Evolutionary conservation across 2,797 vertebrate genomes (phyloP).

Genomic region (Necrosyrtes monachus): DNA sequence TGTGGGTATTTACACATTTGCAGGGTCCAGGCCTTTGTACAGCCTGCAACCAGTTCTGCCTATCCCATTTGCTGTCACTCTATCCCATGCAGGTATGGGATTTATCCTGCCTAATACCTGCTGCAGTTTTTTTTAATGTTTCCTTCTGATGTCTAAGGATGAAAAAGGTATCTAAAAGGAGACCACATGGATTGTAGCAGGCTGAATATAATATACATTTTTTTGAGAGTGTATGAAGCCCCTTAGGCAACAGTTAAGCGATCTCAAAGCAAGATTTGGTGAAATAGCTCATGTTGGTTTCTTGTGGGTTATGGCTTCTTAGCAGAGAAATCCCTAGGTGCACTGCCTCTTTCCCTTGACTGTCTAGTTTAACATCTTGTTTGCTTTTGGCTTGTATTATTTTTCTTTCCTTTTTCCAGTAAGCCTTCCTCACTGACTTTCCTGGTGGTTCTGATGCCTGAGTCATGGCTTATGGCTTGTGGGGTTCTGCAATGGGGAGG

Average conservation of each 20-base stretch:
- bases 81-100: neutral
- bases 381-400: neutral
- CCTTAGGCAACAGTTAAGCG: fast-evolving
- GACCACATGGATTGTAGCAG: neutral
- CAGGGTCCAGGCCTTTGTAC: neutral
- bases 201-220: neutral
- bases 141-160: neutral
- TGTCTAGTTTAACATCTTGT: neutral
- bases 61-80: neutral
- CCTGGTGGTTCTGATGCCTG: neutral
- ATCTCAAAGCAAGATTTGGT: neutral
- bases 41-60: neutral
- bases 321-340: neutral
- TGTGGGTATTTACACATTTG: neutral
- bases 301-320: neutral
- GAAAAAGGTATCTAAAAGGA: neutral
- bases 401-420: neutral
- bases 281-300: neutral
- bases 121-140: neutral
- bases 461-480: neutral
- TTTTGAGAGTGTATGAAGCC: neutral
- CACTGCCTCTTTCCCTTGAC: neutral
- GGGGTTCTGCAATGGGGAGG: neutral
- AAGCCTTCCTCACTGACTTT: neutral
- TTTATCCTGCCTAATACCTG: neutral